phyloP scores from a whole-genome alignment of 2,797 vertebrate genomes.

The Semotilus atromaculatus region DNA sequence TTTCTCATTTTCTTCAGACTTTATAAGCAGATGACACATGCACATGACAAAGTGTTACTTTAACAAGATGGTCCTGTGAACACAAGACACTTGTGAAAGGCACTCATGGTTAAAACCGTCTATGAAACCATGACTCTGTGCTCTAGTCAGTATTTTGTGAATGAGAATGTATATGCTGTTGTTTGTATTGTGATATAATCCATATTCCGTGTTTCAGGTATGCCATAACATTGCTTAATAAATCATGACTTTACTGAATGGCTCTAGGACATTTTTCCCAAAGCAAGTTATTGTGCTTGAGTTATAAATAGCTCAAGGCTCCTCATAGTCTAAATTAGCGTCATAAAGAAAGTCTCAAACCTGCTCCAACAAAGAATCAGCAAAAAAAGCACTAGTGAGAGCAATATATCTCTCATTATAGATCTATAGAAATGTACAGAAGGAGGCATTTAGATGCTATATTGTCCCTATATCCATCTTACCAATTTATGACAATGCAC shows the following conservation, averaged over 20 bases:
- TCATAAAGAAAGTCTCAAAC: slow-evolving; percentile 17
- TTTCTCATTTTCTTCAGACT: not conserved
- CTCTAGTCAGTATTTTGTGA: not conserved
- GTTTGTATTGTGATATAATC: slow-evolving; percentile 24
- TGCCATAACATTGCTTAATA: slow-evolving; percentile 44
- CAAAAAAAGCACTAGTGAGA: slow-evolving; percentile 3
- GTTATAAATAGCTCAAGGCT: slow-evolving; percentile 50
- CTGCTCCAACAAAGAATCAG: not conserved
- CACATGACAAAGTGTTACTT: slow-evolving; percentile 29
- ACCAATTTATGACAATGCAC: slow-evolving; percentile 6
- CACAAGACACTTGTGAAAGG: slow-evolving; percentile 13
- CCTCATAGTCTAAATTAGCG: slow-evolving; percentile 13
- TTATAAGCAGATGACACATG: slow-evolving; percentile 1
- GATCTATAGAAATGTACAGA: not conserved
- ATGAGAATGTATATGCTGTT: not conserved
- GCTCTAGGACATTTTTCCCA: slow-evolving; percentile 34
- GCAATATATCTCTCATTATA: not conserved
- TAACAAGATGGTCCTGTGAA: not conserved
- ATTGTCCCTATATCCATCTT: not conserved
- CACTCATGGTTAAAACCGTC: not conserved
- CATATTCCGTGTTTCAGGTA: slow-evolving; percentile 23
- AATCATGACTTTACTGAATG: slow-evolving; percentile 37
- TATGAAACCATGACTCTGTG: not conserved
- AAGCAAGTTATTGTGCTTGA: slow-evolving; percentile 37
- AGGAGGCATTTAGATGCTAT: slow-evolving; percentile 3